These are phyloP conservation scores for Gyps fulvus DNA, from an alignment of 2,113 vertebrate species.

Conservation along the genomic window DNA sequence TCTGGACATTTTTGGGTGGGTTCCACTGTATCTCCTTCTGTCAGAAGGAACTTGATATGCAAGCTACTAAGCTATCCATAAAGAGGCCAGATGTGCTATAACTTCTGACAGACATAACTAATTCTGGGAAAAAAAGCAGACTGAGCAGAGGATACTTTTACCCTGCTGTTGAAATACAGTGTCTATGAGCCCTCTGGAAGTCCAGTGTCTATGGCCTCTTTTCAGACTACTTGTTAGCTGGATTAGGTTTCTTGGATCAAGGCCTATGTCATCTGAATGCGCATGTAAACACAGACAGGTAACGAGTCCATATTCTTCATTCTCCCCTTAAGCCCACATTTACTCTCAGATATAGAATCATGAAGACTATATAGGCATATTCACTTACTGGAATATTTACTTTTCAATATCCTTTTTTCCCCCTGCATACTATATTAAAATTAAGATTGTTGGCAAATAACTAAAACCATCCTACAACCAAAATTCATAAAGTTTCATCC, in stretches of 20 bases:
- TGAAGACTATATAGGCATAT: neutral
- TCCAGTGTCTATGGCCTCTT: accelerated
- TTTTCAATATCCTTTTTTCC: neutral
- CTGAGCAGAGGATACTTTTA: neutral
- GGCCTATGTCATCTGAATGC: accelerated
- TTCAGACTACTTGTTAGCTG: neutral
- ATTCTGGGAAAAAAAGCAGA: neutral
- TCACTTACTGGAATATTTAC: neutral
- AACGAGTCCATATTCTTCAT: neutral
- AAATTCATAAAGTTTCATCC: neutral
- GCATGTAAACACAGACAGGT: neutral
- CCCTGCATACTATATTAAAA: neutral
- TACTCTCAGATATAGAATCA: neutral
- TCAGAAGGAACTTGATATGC: neutral
- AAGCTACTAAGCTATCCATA: neutral
- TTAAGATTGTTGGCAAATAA: neutral
- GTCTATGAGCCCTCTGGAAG: neutral
- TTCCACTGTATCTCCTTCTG: neutral
- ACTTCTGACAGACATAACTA: neutral
- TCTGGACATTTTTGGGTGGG: neutral
- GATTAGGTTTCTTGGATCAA: neutral
- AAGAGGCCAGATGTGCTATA: neutral
- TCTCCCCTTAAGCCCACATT: neutral
- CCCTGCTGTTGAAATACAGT: neutral
- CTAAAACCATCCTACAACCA: neutral